Percentiles rank a stretch among this genome's conserved stretches.
Evolutionary conservation across 2,797 vertebrate genomes (phyloP).

Genomic region (Rhynchotus rufescens): DNA sequence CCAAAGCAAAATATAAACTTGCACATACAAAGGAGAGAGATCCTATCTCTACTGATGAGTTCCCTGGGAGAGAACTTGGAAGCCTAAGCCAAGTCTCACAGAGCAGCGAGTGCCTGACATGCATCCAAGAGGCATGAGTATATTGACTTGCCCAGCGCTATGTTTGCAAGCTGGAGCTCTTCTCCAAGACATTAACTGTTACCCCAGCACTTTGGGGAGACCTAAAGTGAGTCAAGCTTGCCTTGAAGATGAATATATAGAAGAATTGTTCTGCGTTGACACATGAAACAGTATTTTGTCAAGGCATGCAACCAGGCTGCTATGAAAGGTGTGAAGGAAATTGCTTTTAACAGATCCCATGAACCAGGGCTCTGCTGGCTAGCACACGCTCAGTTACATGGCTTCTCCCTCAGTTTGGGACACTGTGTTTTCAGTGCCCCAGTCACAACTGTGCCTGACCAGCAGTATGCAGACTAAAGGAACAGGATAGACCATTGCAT

Average conservation of each 20-base stretch:
- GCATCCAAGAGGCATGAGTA: slow-evolving; percentile 16
- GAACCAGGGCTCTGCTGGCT: not conserved
- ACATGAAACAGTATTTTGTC: slow-evolving; percentile 23
- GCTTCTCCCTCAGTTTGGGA: not conserved
- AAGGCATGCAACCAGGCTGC: not conserved
- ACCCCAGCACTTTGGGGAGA: not conserved
- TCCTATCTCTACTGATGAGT: slow-evolving; percentile 34
- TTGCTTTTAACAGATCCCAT: not conserved
- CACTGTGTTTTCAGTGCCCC: not conserved
- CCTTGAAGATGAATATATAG: slow-evolving; percentile 22
- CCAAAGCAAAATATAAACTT: slow-evolving; percentile 55
- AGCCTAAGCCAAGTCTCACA: slow-evolving; percentile 40
- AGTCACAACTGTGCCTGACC: not conserved
- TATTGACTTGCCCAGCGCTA: not conserved
- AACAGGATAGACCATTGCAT: not conserved
- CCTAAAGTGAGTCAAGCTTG: slow-evolving; percentile 3
- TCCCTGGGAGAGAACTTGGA: slow-evolving; percentile 24
- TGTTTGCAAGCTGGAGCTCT: slow-evolving; percentile 19
- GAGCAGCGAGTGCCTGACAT: slow-evolving; percentile 39
- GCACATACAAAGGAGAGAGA: slow-evolving; percentile 13
- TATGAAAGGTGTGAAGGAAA: not conserved
- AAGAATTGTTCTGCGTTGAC: not conserved
- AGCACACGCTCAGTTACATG: not conserved
- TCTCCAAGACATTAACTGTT: slow-evolving; percentile 13
- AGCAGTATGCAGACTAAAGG: not conserved